Conservation (phyloP, 2,113 vertebrate genomes). For the Prunella himalayana region DNA sequence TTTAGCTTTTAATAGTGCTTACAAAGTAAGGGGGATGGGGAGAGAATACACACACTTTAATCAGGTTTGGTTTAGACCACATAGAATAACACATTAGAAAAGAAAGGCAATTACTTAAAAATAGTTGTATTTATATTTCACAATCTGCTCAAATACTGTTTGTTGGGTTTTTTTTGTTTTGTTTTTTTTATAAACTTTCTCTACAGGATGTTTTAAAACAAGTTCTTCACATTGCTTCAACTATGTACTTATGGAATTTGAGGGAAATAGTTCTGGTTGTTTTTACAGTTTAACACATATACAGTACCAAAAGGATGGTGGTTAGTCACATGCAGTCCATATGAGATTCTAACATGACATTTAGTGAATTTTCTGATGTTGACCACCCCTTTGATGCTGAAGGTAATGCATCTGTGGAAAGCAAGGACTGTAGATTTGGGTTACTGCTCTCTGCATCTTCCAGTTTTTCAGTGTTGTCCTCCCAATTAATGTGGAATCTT, state of each 20-base stretch:
- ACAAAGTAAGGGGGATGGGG: conserved; percentile 50
- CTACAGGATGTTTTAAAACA: conserved; percentile 78
- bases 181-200: conserved; percentile 74
- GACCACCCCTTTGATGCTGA: conserved; percentile 83
- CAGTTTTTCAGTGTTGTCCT: conserved; percentile 84
- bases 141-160: conserved; percentile 80
- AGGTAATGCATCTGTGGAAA: conserved; percentile 80
- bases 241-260: conserved; percentile 74
- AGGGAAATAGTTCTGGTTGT: conserved; percentile 72
- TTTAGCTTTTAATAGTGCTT: conserved; percentile 57
- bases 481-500: conserved; percentile 85
- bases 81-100: conserved; percentile 76
- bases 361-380: conserved; percentile 81
- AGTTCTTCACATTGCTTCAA: conserved; percentile 76
- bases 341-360: conserved; percentile 84
- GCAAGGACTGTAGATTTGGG: conserved; percentile 80
- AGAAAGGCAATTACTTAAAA: conserved; percentile 78
- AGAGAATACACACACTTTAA: conserved; percentile 57
- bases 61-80: conserved; percentile 65
- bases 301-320: conserved; percentile 62
- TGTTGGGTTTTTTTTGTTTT: neutral
- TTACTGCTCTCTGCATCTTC: conserved; percentile 82
- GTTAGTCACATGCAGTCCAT: conserved; percentile 84
- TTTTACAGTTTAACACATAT: conserved; percentile 73
- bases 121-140: conserved; percentile 85